These are phyloP conservation scores for Hoplodrina blanda DNA, from an alignment of 2,888 invertebrate species.

Conservation along the genomic window DNA sequence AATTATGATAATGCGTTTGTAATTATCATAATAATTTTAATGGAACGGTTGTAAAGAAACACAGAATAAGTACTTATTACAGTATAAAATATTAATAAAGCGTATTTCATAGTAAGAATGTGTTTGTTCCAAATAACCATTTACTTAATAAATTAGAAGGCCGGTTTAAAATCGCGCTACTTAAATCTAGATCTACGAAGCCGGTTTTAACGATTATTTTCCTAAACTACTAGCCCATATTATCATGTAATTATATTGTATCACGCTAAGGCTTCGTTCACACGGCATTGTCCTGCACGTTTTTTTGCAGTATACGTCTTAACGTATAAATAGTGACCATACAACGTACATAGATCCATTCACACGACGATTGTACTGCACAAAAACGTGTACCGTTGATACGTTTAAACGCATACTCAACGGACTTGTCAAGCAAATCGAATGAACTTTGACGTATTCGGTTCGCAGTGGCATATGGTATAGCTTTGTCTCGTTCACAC, in stretches of 20 bases:
- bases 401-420: no score
- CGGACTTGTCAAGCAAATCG: no score
- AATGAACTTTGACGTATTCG: no score
- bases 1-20: conserved; percentile 12
- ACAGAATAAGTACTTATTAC: background rate
- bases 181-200: conserved; percentile 53
- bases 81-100: conserved; percentile 15
- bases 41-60: conserved; percentile 12
- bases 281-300: no score
- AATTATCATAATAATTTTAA: conserved; percentile 44
- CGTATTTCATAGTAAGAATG: conserved; percentile 40
- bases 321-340: no score
- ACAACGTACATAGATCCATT: no score
- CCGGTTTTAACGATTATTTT: conserved; percentile 59
- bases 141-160: conserved; percentile 36
- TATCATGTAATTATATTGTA: conserved; percentile 57
- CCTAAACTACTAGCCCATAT: conserved; percentile 54
- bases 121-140: conserved; percentile 35
- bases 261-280: conserved; percentile 61
- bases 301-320: no score
- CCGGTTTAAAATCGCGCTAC: conserved; percentile 50
- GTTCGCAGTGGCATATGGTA: no score
- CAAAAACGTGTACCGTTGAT: no score
- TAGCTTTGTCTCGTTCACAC: no score
- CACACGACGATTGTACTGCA: no score